phyloP scores from a whole-genome alignment of 2,888 invertebrate genomes.

The Brachyptera risi region DNA sequence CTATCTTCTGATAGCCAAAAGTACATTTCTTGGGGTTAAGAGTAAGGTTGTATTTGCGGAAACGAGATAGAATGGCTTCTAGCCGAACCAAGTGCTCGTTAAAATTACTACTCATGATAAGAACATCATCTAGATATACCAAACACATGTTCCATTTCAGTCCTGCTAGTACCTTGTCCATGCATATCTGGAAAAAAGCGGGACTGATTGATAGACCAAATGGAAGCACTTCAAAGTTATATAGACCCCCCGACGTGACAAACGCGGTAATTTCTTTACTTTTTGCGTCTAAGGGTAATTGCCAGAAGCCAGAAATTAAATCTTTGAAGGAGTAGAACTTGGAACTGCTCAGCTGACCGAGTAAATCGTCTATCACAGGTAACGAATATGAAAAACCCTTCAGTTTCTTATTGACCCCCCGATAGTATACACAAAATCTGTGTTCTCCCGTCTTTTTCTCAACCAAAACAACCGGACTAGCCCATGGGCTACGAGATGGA shows the following conservation, averaged over 20 bases:
- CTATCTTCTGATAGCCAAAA: not conserved
- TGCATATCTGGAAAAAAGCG: not conserved
- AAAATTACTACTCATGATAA: not conserved
- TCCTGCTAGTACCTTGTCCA: not conserved
- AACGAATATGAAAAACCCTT: not conserved
- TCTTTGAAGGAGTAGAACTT: not conserved
- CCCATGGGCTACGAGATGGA: not conserved
- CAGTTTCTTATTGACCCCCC: not conserved
- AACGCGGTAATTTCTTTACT: not conserved
- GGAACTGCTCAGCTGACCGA: not conserved
- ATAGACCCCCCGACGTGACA: not conserved
- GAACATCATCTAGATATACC: not conserved
- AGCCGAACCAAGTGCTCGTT: not conserved
- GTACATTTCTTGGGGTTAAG: conserved; percentile 1
- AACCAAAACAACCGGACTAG: conserved; percentile 1
- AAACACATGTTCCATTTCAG: not conserved
- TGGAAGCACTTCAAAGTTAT: not conserved
- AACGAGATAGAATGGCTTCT: not conserved
- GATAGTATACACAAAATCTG: not conserved
- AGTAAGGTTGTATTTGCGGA: not conserved
- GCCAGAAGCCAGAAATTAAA: not conserved
- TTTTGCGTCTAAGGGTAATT: not conserved
- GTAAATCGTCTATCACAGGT: not conserved
- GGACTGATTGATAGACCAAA: not conserved
- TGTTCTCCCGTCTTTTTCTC: not conserved